Evolutionary conservation across 23 tunicate genomes (phyloP).

Genomic region (Ascidia mentula): DNA sequence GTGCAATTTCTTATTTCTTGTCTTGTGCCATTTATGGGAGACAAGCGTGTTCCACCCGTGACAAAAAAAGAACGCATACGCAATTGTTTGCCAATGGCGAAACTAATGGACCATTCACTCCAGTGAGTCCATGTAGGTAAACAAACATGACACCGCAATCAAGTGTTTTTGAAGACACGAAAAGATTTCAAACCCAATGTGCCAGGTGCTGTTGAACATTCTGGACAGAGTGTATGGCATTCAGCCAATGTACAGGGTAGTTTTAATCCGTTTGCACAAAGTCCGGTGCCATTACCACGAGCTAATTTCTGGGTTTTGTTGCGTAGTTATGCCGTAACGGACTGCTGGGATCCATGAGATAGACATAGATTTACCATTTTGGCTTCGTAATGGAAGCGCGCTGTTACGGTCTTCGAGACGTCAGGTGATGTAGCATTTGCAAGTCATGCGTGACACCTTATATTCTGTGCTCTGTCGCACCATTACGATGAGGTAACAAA

Average conservation of each 20-base stretch:
- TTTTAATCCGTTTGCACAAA: not conserved
- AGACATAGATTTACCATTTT: too few relatives aligned
- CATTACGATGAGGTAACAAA: too few relatives aligned
- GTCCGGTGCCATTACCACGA: not conserved
- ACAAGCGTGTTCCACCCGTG: not conserved
- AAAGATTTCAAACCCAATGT: not conserved
- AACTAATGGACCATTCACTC: not conserved
- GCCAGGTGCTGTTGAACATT: not conserved
- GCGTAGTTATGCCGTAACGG: too few relatives aligned
- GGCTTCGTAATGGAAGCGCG: too few relatives aligned
- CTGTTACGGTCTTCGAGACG: too few relatives aligned
- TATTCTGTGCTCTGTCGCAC: too few relatives aligned
- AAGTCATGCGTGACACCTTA: too few relatives aligned
- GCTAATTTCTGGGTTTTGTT: too few relatives aligned
- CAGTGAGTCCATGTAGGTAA: not conserved
- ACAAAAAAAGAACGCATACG: not conserved
- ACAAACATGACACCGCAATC: not conserved
- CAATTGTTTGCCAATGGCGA: not conserved
- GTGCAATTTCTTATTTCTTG: not conserved
- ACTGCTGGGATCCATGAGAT: too few relatives aligned
- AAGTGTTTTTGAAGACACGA: not conserved
- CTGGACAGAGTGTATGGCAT: not conserved
- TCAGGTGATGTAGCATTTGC: too few relatives aligned
- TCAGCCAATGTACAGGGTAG: not conserved
- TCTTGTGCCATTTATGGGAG: not conserved